Base-by-base conservation (phyloP, 1,140 invertebrate genomes). In the Neomicropteryx cornuta region DNA sequence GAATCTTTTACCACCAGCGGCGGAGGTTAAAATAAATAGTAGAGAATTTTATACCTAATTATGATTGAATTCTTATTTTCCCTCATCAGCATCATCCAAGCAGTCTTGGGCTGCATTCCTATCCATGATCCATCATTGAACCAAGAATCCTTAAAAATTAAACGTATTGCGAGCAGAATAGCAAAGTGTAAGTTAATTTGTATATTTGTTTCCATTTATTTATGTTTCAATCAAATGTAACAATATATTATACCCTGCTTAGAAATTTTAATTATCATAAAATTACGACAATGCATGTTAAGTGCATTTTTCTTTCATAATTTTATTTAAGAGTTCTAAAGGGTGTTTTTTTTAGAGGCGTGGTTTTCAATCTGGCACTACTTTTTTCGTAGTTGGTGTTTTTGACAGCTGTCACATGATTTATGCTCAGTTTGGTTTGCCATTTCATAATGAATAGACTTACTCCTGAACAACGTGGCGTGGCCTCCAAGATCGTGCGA, bases 81-180 rank as follows among this genome's bases (percentile, higher is more conserved):
- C 21, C 49, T 42, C 66, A 68, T 40, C 54, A 83, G 81, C 51
- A 58, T 87, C 18, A 77, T 86, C 39, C 84, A 88, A 69, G 79
- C 82, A 2, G 58, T 73, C 4, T 62, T 88, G 4, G 82, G 82
- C 6, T 76, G 74, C 51, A 56, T 86, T n/a, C 60, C 66, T 13
- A 76, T 87, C 17, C 58, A 64, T 2, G 81, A 86, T 48, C 69
- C 73, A 20, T 72, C 74, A 13, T 55, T 88, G 8, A 62, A 71
- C 36, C 77, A 81, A 53, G 83, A 88, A 51, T 68, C 74, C n/a
- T 56, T 61, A 43, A 80, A 75, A 55, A 77, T 87, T 33, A 73
- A 83, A 50, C 61, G 77, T 52, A 73, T 70, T 38, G 79, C 74
- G 5, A 69, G 75, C 41, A 64, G 82, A 49, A 53, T 87, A 19